Evolutionary conservation across 2,888 invertebrate species (phyloP).

Genomic region (Troilus luridus): DNA sequence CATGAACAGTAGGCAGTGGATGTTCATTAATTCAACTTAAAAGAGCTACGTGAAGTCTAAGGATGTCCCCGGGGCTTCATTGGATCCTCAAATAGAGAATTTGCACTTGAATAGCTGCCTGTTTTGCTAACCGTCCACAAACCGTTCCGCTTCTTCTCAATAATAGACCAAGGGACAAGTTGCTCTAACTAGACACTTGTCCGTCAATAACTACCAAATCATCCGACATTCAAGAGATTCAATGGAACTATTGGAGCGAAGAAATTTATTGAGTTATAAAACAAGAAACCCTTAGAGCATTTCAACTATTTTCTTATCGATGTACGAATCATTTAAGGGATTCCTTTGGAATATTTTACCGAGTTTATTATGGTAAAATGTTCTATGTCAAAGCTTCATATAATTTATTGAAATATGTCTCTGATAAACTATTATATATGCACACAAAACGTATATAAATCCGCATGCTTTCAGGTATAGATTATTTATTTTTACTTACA

Average conservation of each 20-base stretch:
- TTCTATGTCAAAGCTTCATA: too few relatives aligned
- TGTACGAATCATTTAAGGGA: too few relatives aligned
- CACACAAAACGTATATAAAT: too few relatives aligned
- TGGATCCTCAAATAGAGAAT: neutral
- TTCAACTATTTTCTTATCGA: too few relatives aligned
- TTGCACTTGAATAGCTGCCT: conserved; percentile 14
- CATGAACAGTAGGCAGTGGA: neutral
- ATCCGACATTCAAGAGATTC: neutral
- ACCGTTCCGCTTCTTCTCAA: conserved; percentile 13
- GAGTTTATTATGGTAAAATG: too few relatives aligned
- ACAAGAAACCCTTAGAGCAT: too few relatives aligned
- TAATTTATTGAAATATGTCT: too few relatives aligned
- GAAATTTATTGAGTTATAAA: neutral
- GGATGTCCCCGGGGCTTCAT: neutral
- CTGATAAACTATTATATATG: too few relatives aligned
- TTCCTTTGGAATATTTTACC: too few relatives aligned
- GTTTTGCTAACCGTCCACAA: neutral
- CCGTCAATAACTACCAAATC: conserved; percentile 5
- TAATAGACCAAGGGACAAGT: neutral
- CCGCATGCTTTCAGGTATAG: too few relatives aligned
- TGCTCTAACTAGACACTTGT: conserved; percentile 5
- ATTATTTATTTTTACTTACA: too few relatives aligned
- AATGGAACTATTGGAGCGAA: neutral
- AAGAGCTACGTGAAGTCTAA: neutral
- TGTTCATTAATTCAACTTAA: neutral